Base-by-base conservation (phyloP, 23 tunicate genomes). In the Halocynthia roretzi region DNA sequence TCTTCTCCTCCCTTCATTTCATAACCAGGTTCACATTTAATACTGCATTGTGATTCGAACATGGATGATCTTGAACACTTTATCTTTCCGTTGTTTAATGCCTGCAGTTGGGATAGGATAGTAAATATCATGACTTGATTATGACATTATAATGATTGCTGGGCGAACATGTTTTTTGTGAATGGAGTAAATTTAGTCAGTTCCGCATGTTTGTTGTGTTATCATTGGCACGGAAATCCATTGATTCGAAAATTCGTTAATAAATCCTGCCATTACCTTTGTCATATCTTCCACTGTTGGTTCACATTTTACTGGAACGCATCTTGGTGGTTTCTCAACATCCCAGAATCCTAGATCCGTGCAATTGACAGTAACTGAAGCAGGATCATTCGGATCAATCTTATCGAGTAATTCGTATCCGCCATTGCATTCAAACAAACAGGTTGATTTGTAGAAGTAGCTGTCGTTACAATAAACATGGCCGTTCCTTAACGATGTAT, bases 401-500 rank as follows among this genome's bases (percentile, higher is more conserved):
- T 74, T 62, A 11, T 52, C 64, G 0, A 12, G 64, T 61, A 88
- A 50, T 48, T 83, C 76, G 65, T 62, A 88, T 4, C 95, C 95
- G n/a, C 88, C 88, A 7, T 83, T 71, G 66, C 95, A 88, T 5
- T 48, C 67, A 53, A 83, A 88, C 50, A 75, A 12, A 67, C 95
- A 88, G n/a, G 22, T 54, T 17, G 88, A 83, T 71, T 31, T 78
- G 56, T 22, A 88, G 6, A 9, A 14, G 70, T 79, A 67, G 53
- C 68, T 17, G 60, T 88, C 85, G 50, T 67, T 78, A 72, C 95
- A 88, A 10, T 21, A 15, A 44, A 88, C 82, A 7, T 61, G 70
- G 12, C 95, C 95, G 67, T 88, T 79, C 68, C 74, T 82, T 6
- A 88, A 23, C 7, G 19, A 18, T 12, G 20, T 68, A 51, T 40